A percentile compares a stretch with the other conserved stretches of the same genome.
Evolutionary conservation across 2,113 vertebrate genomes (phyloP).

Genomic region (Irena cyanogastra): DNA sequence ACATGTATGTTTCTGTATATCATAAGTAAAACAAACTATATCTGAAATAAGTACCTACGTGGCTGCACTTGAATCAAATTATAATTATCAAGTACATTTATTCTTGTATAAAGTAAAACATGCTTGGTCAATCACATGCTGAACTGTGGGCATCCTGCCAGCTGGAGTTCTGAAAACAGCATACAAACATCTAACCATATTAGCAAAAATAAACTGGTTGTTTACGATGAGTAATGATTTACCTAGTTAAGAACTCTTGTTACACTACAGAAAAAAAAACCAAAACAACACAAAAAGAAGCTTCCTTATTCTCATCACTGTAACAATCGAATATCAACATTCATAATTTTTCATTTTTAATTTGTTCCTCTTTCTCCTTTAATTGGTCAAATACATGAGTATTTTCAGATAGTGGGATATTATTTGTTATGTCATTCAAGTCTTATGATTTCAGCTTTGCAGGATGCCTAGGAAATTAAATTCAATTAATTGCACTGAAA

Average conservation of each 20-base stretch:
- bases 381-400: background rate
- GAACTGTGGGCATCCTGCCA: background rate
- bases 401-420: fast-evolving
- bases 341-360: background rate
- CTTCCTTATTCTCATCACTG: background rate
- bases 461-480: background rate
- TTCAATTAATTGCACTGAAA: background rate
- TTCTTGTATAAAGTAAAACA: background rate
- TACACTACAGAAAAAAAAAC: background rate
- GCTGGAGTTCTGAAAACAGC: background rate
- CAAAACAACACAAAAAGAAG: background rate
- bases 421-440: fast-evolving
- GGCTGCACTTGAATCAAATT: background rate
- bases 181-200: background rate
- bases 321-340: fast-evolving
- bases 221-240: background rate
- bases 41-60: background rate
- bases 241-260: background rate
- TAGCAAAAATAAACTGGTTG: background rate
- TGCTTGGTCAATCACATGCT: background rate
- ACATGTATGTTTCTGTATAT: background rate
- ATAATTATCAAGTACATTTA: background rate
- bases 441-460: background rate
- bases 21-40: background rate
- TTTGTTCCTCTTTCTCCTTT: background rate